Evolutionary conservation across 2,797 vertebrate species (phyloP).

Genomic region (Allobates femoralis): DNA sequence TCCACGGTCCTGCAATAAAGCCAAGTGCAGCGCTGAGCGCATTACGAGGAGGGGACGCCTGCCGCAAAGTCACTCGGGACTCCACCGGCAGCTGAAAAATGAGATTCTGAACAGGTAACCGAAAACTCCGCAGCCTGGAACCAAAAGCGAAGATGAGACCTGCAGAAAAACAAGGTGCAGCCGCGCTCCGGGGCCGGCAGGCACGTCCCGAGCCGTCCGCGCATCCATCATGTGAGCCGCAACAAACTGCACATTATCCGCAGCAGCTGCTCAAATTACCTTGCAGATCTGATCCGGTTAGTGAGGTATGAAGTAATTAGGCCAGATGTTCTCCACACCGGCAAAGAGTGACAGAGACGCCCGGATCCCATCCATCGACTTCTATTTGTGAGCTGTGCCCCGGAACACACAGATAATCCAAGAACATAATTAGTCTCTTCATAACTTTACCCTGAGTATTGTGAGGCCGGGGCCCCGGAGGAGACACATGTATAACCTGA

Average conservation of each 20-base stretch:
- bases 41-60: not conserved
- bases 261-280: conserved; percentile 57
- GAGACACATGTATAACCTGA: too few relatives aligned
- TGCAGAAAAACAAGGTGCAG: not conserved
- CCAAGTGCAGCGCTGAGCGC: not conserved
- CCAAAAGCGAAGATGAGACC: not conserved
- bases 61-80: conserved; percentile 28
- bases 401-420: not conserved
- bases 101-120: not conserved
- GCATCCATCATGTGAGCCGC: conserved; percentile 35
- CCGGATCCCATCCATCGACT: conserved; percentile 16
- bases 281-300: conserved; percentile 47
- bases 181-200: not conserved
- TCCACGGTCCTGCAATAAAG: not conserved
- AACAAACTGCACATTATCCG: conserved; percentile 25
- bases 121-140: conserved; percentile 1
- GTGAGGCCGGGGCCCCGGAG: not conserved
- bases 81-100: conserved; percentile 36
- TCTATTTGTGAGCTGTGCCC: conserved; percentile 22
- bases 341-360: conserved; percentile 42
- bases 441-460: not conserved
- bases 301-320: conserved; percentile 54
- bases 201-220: not conserved
- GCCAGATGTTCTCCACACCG: conserved; percentile 52
- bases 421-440: not conserved